Evolutionary conservation across 2,888 invertebrate species (phyloP), one percentile per base, ranked within the genome.

Genomic region (Vesta saturnalis): DNA sequence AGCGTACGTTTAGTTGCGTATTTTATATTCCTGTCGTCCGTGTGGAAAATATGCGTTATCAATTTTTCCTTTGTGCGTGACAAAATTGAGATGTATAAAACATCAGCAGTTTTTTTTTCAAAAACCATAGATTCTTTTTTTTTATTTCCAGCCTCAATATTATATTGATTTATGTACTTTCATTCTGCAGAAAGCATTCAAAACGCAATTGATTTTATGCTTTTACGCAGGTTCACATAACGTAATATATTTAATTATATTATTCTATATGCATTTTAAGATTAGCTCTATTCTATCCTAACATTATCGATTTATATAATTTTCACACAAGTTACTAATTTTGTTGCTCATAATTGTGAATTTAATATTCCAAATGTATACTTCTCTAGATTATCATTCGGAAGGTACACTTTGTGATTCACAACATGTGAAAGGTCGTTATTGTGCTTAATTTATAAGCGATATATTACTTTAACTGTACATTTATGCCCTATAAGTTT

Each of bases 41-140:
- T 67, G 64, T 61, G 68, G 70, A 69, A 73, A 74, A 74, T 73
- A 72, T 74, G 72, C 71, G 72, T 73, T 72, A 72, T 74, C 73
- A 73, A 74, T 74, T 72, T 73, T 71, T 64, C 68, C 60, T 66
- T 60, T 67, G 68, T 60, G 70, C 70, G 70, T 72, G 72, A 72
- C 70, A 70, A 68, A 70, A 72, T 72, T 72, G 72, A 72, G 70
- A 72, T 72, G 61, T 72, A 72, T 68, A 68, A 70, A 70, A 68
- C 68, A 72, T 67, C 67, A 66, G 65, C 67, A 62, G 46, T 65
- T 69, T 67, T 69, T 69, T 60, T 57, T 23, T 16, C 23, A 59
- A 58, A 65, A 69, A 61, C 56, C 69, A 58, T 67, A 62, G 47
- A 64, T 68, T 59, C 60, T 64, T 49, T 30, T 64, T 64, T 19